Base-by-base conservation (phyloP, 1,140 invertebrate species). In the Drosophila equinoxialis region DNA sequence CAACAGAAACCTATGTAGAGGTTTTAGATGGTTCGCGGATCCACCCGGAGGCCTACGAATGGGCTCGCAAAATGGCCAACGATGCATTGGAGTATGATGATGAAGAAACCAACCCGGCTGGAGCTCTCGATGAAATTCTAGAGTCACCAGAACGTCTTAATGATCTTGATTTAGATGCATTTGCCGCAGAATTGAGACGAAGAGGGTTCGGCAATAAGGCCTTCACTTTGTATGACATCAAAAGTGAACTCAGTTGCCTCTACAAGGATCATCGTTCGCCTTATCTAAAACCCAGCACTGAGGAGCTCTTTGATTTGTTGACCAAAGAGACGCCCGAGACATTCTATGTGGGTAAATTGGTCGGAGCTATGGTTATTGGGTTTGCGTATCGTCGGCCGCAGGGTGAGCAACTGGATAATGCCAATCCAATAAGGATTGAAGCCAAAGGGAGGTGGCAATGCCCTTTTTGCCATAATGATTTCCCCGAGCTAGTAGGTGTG, bases 61-160 rank as follows among this genome's bases (percentile, higher is more conserved):
- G 98, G 98, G 99, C 99, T 0, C 93, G 98, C 20, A 99, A 99
- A 94, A 99, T 99, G 98, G 99, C 99, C 3, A 98, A 99, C 0
- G 99, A 99, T 94, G 99, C 99, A 6, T 93, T 99, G 10, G 99
- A 99, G 79, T 99, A 99, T 79, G 98, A 99, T 80, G 98, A 99
- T 80, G 97, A 98, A 85, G 97, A 98, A 72, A 96, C 96, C 0
- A 99, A 99, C 94, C 98, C 98, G 0, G 98, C 98, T 0, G 97
- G 97, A 3, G 98, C 99, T 14, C 93, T 99, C 1, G 98, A 99
- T 89, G 98, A 99, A 93, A 99, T 99, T 89, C 92, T 99, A 0
- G 97, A 99, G 92, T 96, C 97, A 1, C 98, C 99, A 0, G 98
- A 99, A 79, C 94, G 97, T 81, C 93, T 99, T 0, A 98, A 98